Conservation (phyloP, 2,888 invertebrate species). For the Drosophila anomalata region DNA sequence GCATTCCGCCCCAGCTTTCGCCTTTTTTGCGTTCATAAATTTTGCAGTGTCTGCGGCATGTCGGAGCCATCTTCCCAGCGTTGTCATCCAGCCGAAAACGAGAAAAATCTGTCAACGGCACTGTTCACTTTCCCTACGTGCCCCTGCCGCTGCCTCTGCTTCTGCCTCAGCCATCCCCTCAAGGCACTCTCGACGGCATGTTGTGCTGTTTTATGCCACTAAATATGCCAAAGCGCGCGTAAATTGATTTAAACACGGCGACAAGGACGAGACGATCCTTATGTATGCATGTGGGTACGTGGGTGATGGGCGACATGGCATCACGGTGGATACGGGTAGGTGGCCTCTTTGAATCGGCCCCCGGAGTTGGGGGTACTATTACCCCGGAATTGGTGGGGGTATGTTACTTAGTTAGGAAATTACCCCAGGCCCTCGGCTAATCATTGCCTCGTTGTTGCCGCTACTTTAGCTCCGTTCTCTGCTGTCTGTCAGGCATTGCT, state of each 20-base stretch:
- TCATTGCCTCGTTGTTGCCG: constrained; percentile 17
- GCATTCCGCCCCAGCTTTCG: constrained; percentile 23
- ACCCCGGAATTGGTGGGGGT: neutral
- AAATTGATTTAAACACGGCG: constrained; percentile 75
- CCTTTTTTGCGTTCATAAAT: constrained; percentile 41
- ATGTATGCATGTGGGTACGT: constrained; percentile 31
- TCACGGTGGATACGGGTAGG: constrained; percentile 18
- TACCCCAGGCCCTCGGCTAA: constrained; percentile 31
- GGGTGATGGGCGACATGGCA: neutral
- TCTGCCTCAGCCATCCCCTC: neutral
- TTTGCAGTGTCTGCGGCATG: constrained; percentile 49
- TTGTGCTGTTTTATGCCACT: constrained; percentile 55
- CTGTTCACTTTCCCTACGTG: constrained; percentile 58
- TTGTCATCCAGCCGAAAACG: constrained; percentile 63
- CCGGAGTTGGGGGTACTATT: constrained; percentile 2
- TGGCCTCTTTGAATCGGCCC: constrained; percentile 19
- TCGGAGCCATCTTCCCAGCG: constrained; percentile 17
- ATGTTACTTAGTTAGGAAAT: constrained; percentile 10
- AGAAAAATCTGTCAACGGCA: constrained; percentile 73
- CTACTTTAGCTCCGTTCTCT: neutral
- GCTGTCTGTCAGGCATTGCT: constrained; percentile 19
- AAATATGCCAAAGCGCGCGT: constrained; percentile 73
- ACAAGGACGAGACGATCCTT: constrained; percentile 44
- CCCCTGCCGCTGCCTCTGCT: neutral
- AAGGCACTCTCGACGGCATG: constrained; percentile 26